Evolutionary conservation across 2,113 vertebrate genomes (phyloP).

Genomic region (Ptilorrhoa leucosticta): DNA sequence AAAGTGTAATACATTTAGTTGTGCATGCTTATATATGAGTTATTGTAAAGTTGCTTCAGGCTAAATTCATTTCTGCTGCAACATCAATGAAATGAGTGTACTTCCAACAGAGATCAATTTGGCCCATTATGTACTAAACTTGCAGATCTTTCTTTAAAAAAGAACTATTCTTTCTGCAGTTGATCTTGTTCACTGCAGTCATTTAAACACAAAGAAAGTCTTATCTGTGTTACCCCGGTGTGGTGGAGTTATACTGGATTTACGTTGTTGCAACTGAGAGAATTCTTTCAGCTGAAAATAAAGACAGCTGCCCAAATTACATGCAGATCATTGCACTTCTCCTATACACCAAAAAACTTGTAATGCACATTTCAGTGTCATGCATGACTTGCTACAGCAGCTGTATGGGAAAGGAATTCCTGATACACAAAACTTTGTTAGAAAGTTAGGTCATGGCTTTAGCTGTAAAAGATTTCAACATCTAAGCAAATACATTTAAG

Average conservation of each 20-base stretch:
- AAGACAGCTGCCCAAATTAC: slow-evolving; percentile 43
- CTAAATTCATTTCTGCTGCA: slow-evolving; percentile 13
- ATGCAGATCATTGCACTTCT: slow-evolving; percentile 44
- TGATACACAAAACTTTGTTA: not conserved
- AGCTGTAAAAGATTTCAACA: not conserved
- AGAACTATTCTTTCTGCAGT: slow-evolving; percentile 38
- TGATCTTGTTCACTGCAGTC: slow-evolving; percentile 19
- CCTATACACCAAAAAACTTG: slow-evolving; percentile 27
- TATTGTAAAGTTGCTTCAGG: slow-evolving; percentile 36
- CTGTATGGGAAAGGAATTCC: slow-evolving; percentile 30
- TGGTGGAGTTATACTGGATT: slow-evolving; percentile 53
- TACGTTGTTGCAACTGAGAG: slow-evolving; percentile 48
- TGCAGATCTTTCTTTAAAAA: slow-evolving; percentile 47
- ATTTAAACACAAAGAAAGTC: slow-evolving; percentile 49
- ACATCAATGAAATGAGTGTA: not conserved
- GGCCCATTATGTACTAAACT: slow-evolving; percentile 46
- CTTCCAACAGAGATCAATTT: slow-evolving; percentile 31
- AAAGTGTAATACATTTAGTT: slow-evolving; percentile 45
- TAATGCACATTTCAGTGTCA: slow-evolving; percentile 38
- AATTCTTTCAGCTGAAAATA: slow-evolving; percentile 58
- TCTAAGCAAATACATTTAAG: not conserved
- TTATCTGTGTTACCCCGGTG: slow-evolving; percentile 15
- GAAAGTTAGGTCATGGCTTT: not conserved
- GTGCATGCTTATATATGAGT: slow-evolving; percentile 24
- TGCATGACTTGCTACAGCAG: slow-evolving; percentile 29